A percentile compares a stretch with the other conserved stretches of the same genome.
phyloP scores from a whole-genome alignment of 2,797 vertebrate species.

The Denticeps clupeoides region DNA sequence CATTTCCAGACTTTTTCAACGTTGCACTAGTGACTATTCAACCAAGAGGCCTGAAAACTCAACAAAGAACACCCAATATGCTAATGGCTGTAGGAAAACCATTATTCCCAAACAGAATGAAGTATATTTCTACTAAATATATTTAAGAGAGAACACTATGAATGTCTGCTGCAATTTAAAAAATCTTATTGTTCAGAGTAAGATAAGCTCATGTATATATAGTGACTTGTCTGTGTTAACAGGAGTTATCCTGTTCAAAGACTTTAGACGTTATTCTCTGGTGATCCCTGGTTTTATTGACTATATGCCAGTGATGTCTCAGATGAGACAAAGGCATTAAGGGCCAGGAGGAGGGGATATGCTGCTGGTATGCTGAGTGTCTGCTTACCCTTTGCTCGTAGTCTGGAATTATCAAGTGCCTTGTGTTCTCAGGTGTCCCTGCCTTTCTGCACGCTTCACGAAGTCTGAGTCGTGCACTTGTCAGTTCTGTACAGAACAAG shows the following conservation, averaged over 20 bases:
- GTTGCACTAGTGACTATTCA: neutral
- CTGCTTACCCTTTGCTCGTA: conserved; percentile 16
- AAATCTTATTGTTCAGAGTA: too few species aligned
- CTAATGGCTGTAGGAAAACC: too few species aligned
- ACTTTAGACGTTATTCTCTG: conserved; percentile 17
- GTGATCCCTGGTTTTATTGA: conserved; percentile 38
- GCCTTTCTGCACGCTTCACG: conserved; percentile 35
- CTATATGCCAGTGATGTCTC: conserved; percentile 42
- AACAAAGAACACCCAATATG: too few species aligned
- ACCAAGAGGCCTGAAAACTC: neutral
- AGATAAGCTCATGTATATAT: conserved; percentile 1
- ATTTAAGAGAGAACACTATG: conserved; percentile 19
- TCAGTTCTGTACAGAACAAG: conserved; percentile 21
- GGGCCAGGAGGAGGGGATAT: conserved; percentile 32
- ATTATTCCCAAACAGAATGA: too few species aligned
- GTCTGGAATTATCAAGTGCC: conserved; percentile 51
- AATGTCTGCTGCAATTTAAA: neutral
- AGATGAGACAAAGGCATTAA: conserved; percentile 34
- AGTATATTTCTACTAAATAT: too few species aligned
- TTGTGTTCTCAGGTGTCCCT: conserved; percentile 48
- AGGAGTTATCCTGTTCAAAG: too few species aligned
- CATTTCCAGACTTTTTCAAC: neutral
- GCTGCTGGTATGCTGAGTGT: conserved; percentile 33
- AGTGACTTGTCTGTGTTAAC: conserved; percentile 1
- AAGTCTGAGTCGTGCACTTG: conserved; percentile 20